Conservation (phyloP, 2,113 vertebrate species). For the Corythaeola cristata region DNA sequence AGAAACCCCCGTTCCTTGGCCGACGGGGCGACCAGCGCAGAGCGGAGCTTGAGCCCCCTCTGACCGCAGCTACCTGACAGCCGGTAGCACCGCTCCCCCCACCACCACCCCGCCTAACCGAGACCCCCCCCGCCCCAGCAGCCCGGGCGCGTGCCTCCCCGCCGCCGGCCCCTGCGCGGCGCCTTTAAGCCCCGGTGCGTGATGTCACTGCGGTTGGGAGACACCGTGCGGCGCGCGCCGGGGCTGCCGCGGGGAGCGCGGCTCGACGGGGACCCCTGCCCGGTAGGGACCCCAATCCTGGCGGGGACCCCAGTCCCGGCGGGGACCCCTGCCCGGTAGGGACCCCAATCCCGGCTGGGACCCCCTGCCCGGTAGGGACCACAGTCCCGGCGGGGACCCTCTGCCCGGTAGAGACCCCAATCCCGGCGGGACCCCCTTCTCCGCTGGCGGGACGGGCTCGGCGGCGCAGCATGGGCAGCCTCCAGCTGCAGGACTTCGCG, state of each 20-base stretch:
- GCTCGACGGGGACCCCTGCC: not conserved
- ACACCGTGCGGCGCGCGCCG: not conserved
- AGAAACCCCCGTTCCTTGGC: not conserved
- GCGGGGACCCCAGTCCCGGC: too few relatives aligned
- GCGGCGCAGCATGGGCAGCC: constrained; percentile 1
- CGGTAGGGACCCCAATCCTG: too few relatives aligned
- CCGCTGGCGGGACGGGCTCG: not conserved
- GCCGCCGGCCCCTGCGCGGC: not conserved
- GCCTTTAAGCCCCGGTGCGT: not conserved
- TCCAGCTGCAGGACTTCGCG: constrained; percentile 74
- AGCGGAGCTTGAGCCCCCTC: not conserved
- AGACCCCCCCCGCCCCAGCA: not conserved
- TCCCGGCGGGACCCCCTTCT: too few relatives aligned
- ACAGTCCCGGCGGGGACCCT: too few relatives aligned
- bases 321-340: not conserved
- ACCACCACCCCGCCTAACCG: not conserved
- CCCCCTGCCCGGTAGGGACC: not conserved
- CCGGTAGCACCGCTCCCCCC: not conserved
- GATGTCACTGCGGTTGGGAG: not conserved
- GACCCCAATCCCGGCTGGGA: too few relatives aligned
- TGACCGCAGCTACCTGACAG: not conserved
- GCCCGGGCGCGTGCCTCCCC: not conserved
- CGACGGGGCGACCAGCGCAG: too few relatives aligned
- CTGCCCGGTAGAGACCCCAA: not conserved
- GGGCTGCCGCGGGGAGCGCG: not conserved